Conservation (phyloP, 1,140 invertebrate species). For the Tetramorium simillimum region DNA sequence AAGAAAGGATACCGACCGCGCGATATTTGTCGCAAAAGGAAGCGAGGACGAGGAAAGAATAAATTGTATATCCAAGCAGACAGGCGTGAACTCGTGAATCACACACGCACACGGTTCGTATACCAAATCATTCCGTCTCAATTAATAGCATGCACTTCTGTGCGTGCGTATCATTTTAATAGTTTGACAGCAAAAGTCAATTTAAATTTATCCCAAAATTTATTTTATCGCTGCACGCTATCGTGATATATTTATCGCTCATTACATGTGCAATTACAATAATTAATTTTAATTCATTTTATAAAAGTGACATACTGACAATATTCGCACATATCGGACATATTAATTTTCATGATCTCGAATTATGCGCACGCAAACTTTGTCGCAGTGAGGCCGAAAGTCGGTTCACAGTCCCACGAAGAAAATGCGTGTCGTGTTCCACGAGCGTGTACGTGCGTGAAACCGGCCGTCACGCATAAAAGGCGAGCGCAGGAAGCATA, state of each 20-base stretch:
- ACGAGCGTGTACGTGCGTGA: conserved; percentile 8
- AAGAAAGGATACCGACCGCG: conserved; percentile 42
- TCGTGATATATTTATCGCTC: neutral
- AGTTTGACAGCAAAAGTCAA: neutral
- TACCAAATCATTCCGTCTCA: neutral
- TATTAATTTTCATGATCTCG: neutral
- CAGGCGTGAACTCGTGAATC: conserved; percentile 43
- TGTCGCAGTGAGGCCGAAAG: conserved; percentile 25
- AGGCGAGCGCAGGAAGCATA: conserved; percentile 73
- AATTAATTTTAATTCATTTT: neutral
- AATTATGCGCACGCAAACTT: neutral
- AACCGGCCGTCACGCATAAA: conserved; percentile 61
- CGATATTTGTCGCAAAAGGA: conserved; percentile 34
- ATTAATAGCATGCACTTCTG: conserved; percentile 3
- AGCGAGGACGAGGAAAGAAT: conserved; percentile 23
- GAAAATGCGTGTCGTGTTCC: conserved; percentile 39
- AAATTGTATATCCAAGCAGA: conserved; percentile 41
- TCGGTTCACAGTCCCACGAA: conserved; percentile 5
- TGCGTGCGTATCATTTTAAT: neutral
- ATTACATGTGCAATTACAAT: neutral
- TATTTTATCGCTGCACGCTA: neutral
- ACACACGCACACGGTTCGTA: neutral
- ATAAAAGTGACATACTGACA: neutral
- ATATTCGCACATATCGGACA: neutral
- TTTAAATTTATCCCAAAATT: neutral